A percentile compares a stretch with the other conserved stretches of the same genome.
Conservation (phyloP, 2,113 vertebrate species). For the Meles meles region DNA sequence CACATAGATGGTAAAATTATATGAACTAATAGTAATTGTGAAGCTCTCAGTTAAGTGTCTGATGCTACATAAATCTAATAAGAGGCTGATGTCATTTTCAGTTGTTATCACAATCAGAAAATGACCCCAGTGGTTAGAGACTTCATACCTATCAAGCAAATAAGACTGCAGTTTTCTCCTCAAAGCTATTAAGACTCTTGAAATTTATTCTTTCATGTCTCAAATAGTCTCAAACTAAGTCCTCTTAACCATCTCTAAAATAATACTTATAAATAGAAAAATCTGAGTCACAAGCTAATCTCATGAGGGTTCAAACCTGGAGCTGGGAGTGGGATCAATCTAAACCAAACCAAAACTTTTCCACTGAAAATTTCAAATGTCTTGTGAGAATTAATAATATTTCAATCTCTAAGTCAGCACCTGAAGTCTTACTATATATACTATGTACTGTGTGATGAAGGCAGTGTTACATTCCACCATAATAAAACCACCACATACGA, state of each 20-base stretch:
- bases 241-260: neutral
- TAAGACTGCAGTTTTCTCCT: neutral
- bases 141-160: neutral
- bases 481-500: neutral
- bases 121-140: neutral
- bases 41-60: neutral
- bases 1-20: neutral
- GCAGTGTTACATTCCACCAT: neutral
- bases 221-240: neutral
- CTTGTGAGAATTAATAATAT: neutral
- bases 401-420: neutral
- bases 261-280: neutral
- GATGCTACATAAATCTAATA: neutral
- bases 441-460: accelerated
- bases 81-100: neutral
- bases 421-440: neutral
- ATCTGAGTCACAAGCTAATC: neutral
- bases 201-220: neutral
- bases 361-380: neutral
- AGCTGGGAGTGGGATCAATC: neutral
- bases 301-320: neutral
- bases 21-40: neutral
- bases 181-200: neutral
- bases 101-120: neutral
- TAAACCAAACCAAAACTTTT: neutral